These are phyloP conservation scores for Platyscapa corneri DNA, from an alignment of 1,140 invertebrate species.

Conservation along the genomic window DNA sequence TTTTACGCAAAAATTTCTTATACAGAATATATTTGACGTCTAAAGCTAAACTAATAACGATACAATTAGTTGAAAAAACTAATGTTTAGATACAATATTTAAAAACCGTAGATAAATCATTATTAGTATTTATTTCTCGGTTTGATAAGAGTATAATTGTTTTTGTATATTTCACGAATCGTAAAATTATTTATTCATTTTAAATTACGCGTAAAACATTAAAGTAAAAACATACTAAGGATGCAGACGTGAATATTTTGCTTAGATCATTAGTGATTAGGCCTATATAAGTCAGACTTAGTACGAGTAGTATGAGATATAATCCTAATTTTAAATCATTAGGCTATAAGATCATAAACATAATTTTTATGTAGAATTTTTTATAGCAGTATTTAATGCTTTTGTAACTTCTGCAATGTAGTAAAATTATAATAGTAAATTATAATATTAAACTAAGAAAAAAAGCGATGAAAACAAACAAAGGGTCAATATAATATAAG, in stretches of 20 bases:
- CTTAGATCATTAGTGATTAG: slow-evolving; percentile 2
- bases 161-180: background rate
- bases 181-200: background rate
- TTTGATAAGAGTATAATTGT: background rate
- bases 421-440: background rate
- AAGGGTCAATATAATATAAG: too few species aligned
- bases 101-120: too few species aligned
- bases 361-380: background rate
- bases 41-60: too few species aligned
- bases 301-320: background rate
- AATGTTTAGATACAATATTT: too few species aligned
- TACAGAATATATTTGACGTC: too few species aligned
- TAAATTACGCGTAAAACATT: background rate
- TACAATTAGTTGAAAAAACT: too few species aligned
- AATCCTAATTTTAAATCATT: background rate
- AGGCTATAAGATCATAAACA: slow-evolving; percentile 5
- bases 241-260: background rate
- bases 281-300: background rate
- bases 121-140: too few species aligned
- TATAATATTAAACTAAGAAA: too few species aligned
- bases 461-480: too few species aligned
- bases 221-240: too few species aligned
- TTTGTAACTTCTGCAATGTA: background rate
- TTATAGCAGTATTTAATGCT: background rate
- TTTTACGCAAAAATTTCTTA: too few species aligned